phyloP scores from a whole-genome alignment of 2,888 invertebrate species.

The Drosophila mimetica region DNA sequence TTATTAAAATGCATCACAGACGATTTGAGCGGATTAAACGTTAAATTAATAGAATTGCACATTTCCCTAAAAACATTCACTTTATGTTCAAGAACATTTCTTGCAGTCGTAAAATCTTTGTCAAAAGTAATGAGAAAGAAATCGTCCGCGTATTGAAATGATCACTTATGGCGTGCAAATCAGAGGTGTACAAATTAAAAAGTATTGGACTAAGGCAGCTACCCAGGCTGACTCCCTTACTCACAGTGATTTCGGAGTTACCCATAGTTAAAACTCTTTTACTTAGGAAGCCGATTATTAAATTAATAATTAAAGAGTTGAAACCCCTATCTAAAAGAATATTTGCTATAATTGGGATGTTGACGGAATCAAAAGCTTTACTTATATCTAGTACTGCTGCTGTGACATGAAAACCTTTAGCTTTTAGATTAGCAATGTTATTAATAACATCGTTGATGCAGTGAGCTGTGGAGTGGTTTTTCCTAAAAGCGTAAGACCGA shows the following conservation, averaged over 20 bases:
- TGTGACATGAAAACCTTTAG: too few relatives aligned
- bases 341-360: too few relatives aligned
- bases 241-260: conserved; percentile 3
- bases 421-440: too few relatives aligned
- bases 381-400: too few relatives aligned
- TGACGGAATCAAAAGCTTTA: too few relatives aligned
- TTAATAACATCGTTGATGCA: too few relatives aligned
- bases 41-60: conserved; percentile 1
- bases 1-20: not conserved
- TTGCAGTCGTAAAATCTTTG: not conserved
- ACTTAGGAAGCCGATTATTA: not conserved
- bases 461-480: too few relatives aligned
- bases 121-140: not conserved
- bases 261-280: too few relatives aligned
- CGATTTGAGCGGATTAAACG: not conserved
- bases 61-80: not conserved
- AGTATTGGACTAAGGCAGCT: not conserved
- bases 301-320: too few relatives aligned
- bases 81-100: not conserved
- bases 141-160: conserved; percentile 1
- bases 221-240: not conserved
- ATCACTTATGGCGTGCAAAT: conserved; percentile 2
- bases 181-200: conserved; percentile 4
- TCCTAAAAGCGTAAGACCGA: too few relatives aligned
- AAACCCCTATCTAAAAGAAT: too few relatives aligned